Evolutionary conservation across 2,797 vertebrate genomes (phyloP).

Genomic region (Coluber constrictor): DNA sequence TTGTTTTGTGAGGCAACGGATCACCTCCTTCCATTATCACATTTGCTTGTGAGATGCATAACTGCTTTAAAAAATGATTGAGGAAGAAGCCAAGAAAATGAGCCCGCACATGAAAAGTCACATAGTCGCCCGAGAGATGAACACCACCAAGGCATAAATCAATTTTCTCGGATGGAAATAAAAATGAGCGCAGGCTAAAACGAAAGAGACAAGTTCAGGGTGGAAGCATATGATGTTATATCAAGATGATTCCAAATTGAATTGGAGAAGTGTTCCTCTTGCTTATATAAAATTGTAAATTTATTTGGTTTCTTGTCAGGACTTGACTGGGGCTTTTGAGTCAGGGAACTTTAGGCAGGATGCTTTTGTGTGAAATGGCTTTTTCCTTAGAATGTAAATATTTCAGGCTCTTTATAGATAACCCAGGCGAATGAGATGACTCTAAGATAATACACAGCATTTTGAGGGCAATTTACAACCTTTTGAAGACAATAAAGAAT

Average conservation of each 20-base stretch:
- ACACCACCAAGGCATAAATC: background rate
- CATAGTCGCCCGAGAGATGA: background rate
- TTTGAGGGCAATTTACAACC: background rate
- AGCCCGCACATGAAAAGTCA: background rate
- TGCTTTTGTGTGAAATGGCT: background rate
- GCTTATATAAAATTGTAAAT: background rate
- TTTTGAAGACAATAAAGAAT: background rate
- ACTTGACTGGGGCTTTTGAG: background rate
- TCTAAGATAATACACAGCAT: background rate
- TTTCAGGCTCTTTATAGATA: background rate
- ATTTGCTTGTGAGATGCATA: background rate
- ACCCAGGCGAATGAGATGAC: background rate
- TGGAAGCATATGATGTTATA: background rate
- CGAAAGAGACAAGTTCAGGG: background rate
- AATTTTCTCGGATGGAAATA: background rate
- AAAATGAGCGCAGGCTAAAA: background rate
- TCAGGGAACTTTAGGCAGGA: background rate
- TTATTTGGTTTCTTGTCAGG: background rate
- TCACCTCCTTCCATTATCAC: background rate
- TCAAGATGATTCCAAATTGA: background rate
- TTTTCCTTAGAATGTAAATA: slow-evolving; percentile 1
- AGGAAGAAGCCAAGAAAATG: background rate
- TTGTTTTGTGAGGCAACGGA: background rate
- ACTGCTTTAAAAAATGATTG: background rate
- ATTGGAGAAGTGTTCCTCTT: background rate